phyloP scores from a whole-genome alignment of 1,140 invertebrate genomes.

The Penaeus indicus region DNA sequence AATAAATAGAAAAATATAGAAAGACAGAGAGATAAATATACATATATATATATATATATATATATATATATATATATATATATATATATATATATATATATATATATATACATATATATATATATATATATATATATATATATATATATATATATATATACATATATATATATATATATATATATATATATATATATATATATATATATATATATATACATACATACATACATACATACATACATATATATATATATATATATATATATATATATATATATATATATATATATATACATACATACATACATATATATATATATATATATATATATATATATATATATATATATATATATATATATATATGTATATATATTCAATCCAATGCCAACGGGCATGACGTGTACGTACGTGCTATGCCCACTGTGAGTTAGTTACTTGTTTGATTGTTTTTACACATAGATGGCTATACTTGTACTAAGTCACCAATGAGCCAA shows the following conservation, averaged over 20 bases:
- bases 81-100: too few species aligned
- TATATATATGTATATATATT: conserved; percentile 46
- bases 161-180: conserved; percentile 46
- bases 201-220: conserved; percentile 47
- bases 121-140: conserved; percentile 46
- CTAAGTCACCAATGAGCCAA: too few species aligned
- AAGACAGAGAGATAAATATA: too few species aligned
- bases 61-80: too few species aligned
- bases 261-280: conserved; percentile 47
- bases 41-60: too few species aligned
- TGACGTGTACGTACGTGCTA: too few species aligned
- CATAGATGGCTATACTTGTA: too few species aligned
- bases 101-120: conserved; percentile 21
- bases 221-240: too few species aligned
- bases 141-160: conserved; percentile 46
- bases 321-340: conserved; percentile 47
- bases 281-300: conserved; percentile 45
- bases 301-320: conserved; percentile 46
- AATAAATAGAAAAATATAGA: too few species aligned
- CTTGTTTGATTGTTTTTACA: too few species aligned
- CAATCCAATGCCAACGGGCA: too few species aligned
- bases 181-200: conserved; percentile 46
- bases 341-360: conserved; percentile 46
- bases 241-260: conserved; percentile 46
- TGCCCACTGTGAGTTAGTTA: too few species aligned